Evolutionary conservation across 2,113 vertebrate species (phyloP).

Genomic region (Montifringilla adamsi): DNA sequence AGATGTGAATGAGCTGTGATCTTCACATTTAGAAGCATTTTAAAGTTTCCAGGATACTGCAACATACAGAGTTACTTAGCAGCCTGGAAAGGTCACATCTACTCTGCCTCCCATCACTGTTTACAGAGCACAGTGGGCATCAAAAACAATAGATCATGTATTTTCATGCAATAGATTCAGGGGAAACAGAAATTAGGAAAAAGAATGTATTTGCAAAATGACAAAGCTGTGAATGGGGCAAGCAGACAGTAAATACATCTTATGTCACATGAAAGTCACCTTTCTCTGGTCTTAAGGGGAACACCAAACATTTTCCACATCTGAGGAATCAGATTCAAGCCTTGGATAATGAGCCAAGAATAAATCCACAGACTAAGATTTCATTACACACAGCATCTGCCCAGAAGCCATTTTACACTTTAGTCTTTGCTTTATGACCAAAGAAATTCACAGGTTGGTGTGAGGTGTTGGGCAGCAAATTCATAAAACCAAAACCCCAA

Average conservation of each 20-base stretch:
- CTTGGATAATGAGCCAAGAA: background rate
- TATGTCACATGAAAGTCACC: background rate
- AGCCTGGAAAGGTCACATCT: slow-evolving; percentile 53
- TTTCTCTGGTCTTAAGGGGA: background rate
- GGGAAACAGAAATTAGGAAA: background rate
- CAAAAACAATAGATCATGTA: background rate
- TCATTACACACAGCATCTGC: slow-evolving; percentile 40
- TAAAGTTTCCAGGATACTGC: slow-evolving; percentile 19
- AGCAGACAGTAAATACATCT: background rate
- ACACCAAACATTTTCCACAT: background rate
- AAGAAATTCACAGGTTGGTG: background rate
- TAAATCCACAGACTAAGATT: slow-evolving; percentile 41
- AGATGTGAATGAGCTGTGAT: slow-evolving; percentile 36
- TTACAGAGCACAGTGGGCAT: background rate
- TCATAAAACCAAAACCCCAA: background rate
- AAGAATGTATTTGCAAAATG: background rate
- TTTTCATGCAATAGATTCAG: background rate
- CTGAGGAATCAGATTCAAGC: background rate
- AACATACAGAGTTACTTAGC: slow-evolving; percentile 12
- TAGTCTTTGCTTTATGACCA: slow-evolving; percentile 17
- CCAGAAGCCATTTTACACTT: slow-evolving; percentile 1
- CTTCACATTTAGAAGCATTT: slow-evolving; percentile 16
- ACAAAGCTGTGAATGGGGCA: background rate
- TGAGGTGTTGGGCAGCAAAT: background rate
- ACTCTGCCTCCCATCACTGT: slow-evolving; percentile 4